Evolutionary conservation across 2,797 vertebrate genomes (phyloP).

Genomic region (Fratercula arctica): DNA sequence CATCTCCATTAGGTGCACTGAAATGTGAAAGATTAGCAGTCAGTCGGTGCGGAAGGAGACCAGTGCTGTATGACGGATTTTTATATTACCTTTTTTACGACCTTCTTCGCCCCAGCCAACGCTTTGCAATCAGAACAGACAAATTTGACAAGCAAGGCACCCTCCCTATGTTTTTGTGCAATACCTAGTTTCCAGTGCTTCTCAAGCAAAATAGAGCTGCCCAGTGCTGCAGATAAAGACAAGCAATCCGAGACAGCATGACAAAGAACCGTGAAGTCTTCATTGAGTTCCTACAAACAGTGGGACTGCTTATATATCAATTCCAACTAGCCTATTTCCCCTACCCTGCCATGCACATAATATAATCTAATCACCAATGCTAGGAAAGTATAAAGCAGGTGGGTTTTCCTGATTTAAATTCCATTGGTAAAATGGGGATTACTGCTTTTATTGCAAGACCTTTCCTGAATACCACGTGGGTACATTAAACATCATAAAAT

Average conservation of each 20-base stretch:
- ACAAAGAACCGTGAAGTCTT: not conserved
- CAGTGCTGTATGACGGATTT: not conserved
- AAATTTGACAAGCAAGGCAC: not conserved
- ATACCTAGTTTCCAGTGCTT: not conserved
- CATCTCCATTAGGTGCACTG: not conserved
- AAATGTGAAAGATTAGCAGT: conserved; percentile 29
- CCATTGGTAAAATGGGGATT: not conserved
- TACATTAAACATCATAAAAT: not conserved
- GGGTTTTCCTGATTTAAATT: conserved; percentile 22
- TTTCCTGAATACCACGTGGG: not conserved
- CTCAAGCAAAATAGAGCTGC: not conserved
- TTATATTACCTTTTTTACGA: not conserved
- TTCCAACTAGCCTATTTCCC: not conserved
- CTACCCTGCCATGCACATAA: not conserved
- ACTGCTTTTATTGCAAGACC: conserved; percentile 29
- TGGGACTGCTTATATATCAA: not conserved
- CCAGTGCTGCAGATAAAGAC: not conserved
- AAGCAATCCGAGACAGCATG: not conserved
- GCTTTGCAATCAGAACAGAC: not conserved
- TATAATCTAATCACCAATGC: not conserved
- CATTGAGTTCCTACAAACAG: not conserved
- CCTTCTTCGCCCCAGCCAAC: not conserved
- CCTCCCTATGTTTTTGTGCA: not conserved
- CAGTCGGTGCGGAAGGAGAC: not conserved
- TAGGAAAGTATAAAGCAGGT: conserved; percentile 9